Evolutionary conservation across 2,113 vertebrate species (phyloP).

Genomic region (Miniopterus natalensis): DNA sequence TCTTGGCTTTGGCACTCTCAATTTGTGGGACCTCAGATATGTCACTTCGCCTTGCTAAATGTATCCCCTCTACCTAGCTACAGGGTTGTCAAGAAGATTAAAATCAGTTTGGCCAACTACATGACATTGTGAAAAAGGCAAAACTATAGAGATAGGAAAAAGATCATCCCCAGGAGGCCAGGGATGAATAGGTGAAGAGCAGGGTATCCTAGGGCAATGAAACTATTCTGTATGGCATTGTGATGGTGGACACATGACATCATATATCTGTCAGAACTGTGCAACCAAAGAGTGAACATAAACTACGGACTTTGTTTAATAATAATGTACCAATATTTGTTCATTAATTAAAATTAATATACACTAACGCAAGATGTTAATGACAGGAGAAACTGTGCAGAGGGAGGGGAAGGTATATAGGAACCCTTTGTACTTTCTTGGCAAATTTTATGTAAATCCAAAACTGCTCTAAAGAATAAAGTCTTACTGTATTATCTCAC

Average conservation of each 20-base stretch:
- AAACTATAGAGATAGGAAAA: neutral
- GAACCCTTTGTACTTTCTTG: neutral
- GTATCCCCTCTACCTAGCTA: neutral
- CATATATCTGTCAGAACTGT: neutral
- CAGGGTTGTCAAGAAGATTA: neutral
- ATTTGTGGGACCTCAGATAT: neutral
- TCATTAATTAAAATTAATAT: neutral
- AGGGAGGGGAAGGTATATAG: neutral
- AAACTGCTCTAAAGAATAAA: neutral
- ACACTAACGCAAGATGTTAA: neutral
- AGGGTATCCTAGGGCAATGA: neutral
- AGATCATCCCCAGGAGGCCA: neutral
- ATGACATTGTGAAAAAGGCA: neutral
- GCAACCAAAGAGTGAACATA: neutral
- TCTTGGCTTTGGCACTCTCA: neutral
- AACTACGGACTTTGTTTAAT: neutral
- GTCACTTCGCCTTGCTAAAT: neutral
- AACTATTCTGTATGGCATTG: neutral
- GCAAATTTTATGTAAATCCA: neutral
- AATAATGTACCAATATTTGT: neutral
- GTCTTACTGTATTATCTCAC: neutral
- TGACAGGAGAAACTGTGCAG: neutral
- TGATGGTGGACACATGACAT: neutral
- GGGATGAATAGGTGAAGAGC: neutral
- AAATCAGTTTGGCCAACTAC: constrained; percentile 11